A percentile compares a stretch with the other conserved stretches of the same genome.
phyloP scores from a whole-genome alignment of 2,113 vertebrate species.

The Heloderma charlesbogerti region DNA sequence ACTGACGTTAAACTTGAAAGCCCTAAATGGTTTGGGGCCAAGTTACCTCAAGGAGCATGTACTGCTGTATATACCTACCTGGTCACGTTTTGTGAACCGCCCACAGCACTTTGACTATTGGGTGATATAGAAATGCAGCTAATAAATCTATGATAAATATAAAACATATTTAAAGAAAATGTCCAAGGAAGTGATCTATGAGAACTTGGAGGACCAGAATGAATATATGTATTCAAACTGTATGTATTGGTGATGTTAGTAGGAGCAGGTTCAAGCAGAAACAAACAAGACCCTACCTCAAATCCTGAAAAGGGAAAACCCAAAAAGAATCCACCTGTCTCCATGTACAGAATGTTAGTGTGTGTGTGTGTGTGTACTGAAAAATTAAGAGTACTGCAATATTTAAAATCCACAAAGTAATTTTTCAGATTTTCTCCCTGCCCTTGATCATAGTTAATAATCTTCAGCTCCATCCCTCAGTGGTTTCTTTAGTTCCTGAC shows the following conservation, averaged over 20 bases:
- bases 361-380: too few species aligned
- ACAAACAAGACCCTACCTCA: background rate
- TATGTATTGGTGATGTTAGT: background rate
- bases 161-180: background rate
- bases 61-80: too few species aligned
- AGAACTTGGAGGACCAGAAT: background rate
- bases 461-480: constrained; percentile 51
- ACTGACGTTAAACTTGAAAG: too few species aligned
- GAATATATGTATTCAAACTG: background rate
- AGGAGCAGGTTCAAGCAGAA: background rate
- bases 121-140: background rate
- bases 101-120: background rate
- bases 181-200: background rate
- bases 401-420: background rate
- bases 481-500: constrained; percentile 58
- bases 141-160: background rate
- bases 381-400: background rate
- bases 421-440: constrained; percentile 11
- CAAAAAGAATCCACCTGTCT: background rate
- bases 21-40: too few species aligned
- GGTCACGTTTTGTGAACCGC: background rate
- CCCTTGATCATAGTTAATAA: constrained; percentile 59
- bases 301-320: background rate
- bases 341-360: background rate
- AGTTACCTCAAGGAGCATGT: background rate